Evolutionary conservation across 2,113 vertebrate genomes (phyloP), one percentile per base, ranked within the genome.

Genomic region (Sinocyclocheilus anshuiensis): DNA sequence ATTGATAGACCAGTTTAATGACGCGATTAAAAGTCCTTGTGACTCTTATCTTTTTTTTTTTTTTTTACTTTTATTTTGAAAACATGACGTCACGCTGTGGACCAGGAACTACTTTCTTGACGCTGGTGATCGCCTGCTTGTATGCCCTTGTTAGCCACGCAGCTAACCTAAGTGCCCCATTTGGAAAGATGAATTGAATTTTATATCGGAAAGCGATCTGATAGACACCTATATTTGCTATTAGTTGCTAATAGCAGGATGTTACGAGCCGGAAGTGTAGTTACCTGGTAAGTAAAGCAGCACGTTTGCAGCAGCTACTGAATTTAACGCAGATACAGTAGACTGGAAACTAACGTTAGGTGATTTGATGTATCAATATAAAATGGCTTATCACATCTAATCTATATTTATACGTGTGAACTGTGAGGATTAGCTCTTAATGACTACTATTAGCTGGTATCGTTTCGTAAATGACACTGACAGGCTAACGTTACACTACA

Each of bases 91-190:
- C 2, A 91, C 4, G 92, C 89, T 12, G 0, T 4, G 13, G 84
- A 77, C 91, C 92, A 80, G 94, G 94, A 96, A 95, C 86, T 89
- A 55, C 87, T 93, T 92, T 94, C 91, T 77, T 83, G 86, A 80
- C 86, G 59, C 82, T 77, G 77, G 0, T 77, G 50, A 9, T 85
- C 77, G 79, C 76, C 87, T 80, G 84, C 57, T 87, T 82, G 79
- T 82, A 91, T 95, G 94, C 92, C 94, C 94, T 95, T 95, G 94
- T 91, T 91, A 90, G 92, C 90, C 86, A 90, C 77, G 45, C 84
- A 81, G 86, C 83, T 84, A 81, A 86, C 84, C 85, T 65, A 91
- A 93, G 92, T 91, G 84, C 87, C 86, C 67, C 39, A 61, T 81
- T 53, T 90, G 89, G 85, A 89, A 92, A 90, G 65, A 93, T 94